Base-by-base conservation (phyloP, 37 sponge, comb jelly and placozoan species). In the Corticium candelabrum region DNA sequence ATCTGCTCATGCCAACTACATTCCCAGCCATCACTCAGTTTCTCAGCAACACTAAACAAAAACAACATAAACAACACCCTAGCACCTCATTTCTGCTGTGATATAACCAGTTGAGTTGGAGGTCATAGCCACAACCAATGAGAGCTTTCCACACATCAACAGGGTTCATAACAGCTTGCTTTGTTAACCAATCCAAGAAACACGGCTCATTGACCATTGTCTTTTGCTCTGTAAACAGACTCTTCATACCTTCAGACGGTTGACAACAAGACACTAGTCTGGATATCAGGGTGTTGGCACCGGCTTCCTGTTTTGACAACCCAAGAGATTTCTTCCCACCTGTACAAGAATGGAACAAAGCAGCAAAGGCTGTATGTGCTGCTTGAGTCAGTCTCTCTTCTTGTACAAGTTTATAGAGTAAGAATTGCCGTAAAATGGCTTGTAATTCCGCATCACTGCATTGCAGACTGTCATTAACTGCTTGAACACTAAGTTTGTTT, bases 61-160 rank as follows among this genome's bases (percentile, higher is more conserved):
- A n/a, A n/a, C n/a, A n/a, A n/a, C n/a, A n/a, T n/a, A n/a, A n/a
- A n/a, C n/a, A n/a, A n/a, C n/a, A n/a, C n/a, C n/a, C n/a, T n/a
- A n/a, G n/a, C n/a, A n/a, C n/a, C n/a, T n/a, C n/a, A n/a, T n/a
- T n/a, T n/a, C n/a, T n/a, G n/a, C n/a, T n/a, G n/a, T n/a, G n/a
- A n/a, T n/a, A n/a, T 41, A 57, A 93, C 93, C 82, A 86, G 33
- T 85, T 74, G 43, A 84, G 83, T 74, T 89, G 85, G 31, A 91
- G 78, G 81, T 95, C 88, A 50, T 85, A 84, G 1, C 96, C 96
- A 69, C 75, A 74, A 1, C 84, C 87, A 38, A 89, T 40, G 30
- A 95, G 76, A 3, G 90, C 86, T 41, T 38, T 79, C 90, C 93
- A 89, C 78, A 95, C 78, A 30, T 40, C 38, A 50, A 21, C 21